Percentiles rank a stretch among this genome's conserved stretches.
Conservation (phyloP, 2,113 vertebrate genomes). For the Archilochus colubris region DNA sequence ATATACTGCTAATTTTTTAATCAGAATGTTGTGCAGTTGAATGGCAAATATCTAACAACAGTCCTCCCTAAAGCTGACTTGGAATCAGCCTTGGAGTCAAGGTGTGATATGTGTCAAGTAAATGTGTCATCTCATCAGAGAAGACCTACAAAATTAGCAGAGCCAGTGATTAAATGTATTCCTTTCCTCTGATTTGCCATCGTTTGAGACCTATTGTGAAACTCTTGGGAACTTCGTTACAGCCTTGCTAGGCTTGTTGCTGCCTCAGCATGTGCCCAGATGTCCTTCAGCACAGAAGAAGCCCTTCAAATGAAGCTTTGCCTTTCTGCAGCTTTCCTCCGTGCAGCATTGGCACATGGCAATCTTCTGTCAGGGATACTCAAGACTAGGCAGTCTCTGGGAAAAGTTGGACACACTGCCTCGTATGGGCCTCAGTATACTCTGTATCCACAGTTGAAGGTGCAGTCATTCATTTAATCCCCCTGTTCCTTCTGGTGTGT, state of each 20-base stretch:
- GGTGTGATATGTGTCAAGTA: constrained; percentile 33
- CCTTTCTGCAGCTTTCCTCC: background rate
- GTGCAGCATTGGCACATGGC: fast-evolving
- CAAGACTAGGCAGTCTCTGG: background rate
- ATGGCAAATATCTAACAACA: constrained; percentile 32
- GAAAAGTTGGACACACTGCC: background rate
- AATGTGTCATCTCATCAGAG: background rate
- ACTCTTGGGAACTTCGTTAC: background rate
- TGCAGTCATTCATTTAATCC: background rate
- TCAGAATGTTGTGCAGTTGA: background rate
- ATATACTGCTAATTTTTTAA: constrained; percentile 43
- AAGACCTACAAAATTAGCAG: background rate
- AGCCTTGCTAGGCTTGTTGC: background rate
- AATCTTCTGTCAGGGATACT: background rate
- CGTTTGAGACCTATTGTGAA: background rate
- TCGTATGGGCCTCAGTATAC: background rate
- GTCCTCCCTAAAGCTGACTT: constrained; percentile 43
- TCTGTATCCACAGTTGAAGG: background rate
- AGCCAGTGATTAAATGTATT: background rate
- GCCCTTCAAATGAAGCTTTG: background rate
- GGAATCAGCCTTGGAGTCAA: constrained; percentile 22
- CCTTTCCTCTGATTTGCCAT: background rate
- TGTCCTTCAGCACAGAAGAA: background rate
- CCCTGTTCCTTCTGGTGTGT: background rate
- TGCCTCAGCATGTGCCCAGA: background rate